Evolutionary conservation across 2,797 vertebrate species (phyloP).

Genomic region (Sardinella longiceps): DNA sequence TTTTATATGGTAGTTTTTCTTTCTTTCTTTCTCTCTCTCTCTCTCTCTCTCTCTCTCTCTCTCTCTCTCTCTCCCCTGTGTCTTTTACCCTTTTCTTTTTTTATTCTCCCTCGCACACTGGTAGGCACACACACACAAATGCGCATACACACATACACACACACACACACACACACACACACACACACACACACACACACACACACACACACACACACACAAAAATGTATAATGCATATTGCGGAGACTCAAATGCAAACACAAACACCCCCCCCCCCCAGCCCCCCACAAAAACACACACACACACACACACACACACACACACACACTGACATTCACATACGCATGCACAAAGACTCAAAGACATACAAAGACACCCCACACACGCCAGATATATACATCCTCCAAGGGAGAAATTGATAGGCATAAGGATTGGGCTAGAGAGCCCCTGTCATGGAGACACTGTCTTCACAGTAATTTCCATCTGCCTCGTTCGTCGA

Average conservation of each 20-base stretch:
- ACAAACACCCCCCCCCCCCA: not conserved
- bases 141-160: too few relatives aligned
- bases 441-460: constrained; percentile 10
- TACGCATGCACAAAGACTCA: not conserved
- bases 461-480: constrained; percentile 17
- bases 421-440: constrained; percentile 24
- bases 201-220: not conserved
- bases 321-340: constrained; percentile 21
- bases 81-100: not conserved
- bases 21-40: not conserved
- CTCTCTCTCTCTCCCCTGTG: not conserved
- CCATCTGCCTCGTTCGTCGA: constrained; percentile 5
- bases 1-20: not conserved
- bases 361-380: constrained; percentile 13
- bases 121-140: not conserved
- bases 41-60: not conserved
- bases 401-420: constrained; percentile 30
- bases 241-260: not conserved
- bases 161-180: not conserved
- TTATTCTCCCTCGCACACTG: not conserved
- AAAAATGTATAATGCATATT: not conserved
- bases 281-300: not conserved
- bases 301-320: not conserved
- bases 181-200: not conserved
- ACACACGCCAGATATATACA: not conserved